Base-by-base conservation (phyloP, 2,797 vertebrate genomes). In the Tiaroga cobitis region DNA sequence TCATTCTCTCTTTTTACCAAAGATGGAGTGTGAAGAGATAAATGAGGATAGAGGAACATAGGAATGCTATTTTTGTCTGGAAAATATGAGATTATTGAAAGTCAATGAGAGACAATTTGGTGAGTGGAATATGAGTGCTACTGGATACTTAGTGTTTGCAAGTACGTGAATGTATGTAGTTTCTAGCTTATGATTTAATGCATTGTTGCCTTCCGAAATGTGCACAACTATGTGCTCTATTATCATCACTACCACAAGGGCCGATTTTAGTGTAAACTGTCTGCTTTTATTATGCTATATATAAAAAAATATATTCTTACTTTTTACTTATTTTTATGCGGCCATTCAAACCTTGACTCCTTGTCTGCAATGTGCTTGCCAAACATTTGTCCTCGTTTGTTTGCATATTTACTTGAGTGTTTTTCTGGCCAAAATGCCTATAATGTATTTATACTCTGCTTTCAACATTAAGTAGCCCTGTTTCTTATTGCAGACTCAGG, bases 61-160 rank as follows among this genome's bases (percentile, higher is more conserved):
- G 49, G 51, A 84, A 84, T 87, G 70, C 59, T 80, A 7, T 43
- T 79, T 80, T 65, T 63, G 68, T 84, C 65, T 70, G 65, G 32
- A 68, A 61, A 70, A n/a, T 63, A 32, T 79, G 65, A 78, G 39
- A 70, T 19, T 84, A 70, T 61, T 69, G n/a, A 78, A 84, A 78
- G 37, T 67, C 41, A 80, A 8, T 34, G 63, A 80, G 79, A 34
- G 63, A 79, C 15, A 41, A 9, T 54, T 77, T 54, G 46, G 24
- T 59, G 34, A 84, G 43, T 54, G 46, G 26, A 84, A 84, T 78
- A 70, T 43, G 34, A 78, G n/a, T 43, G 56, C 41, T 63, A 82
- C 21, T 46, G 72, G 37, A 70, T 69, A 51, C 51, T 18, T 75
- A 51, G 61, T 49, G 21, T 49, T 39, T 69, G 32, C 9, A 32